Evolutionary conservation across 2,797 vertebrate species (phyloP).

Genomic region (Rhincodon typus): DNA sequence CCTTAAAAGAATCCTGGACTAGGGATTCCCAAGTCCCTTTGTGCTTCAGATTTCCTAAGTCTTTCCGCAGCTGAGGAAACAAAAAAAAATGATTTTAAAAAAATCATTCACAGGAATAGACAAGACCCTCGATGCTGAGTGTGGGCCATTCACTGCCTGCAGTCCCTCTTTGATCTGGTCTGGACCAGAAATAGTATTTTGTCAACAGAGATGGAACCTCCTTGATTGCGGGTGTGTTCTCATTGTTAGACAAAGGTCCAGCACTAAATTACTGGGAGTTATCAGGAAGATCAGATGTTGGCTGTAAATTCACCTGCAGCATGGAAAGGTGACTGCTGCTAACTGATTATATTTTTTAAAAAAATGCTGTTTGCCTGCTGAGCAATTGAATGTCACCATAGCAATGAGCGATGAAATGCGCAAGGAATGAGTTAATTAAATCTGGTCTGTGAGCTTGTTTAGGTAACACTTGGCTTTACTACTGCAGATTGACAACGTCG

Average conservation of each 20-base stretch:
- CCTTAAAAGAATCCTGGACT: no score
- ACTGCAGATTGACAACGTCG: conserved; percentile 66
- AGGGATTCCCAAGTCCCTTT: no score
- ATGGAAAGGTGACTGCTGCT: conserved; percentile 58
- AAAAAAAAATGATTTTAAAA: conserved; percentile 49
- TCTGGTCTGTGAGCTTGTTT: conserved; percentile 73
- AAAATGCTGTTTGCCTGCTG: conserved; percentile 60
- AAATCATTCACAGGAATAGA: conserved; percentile 58
- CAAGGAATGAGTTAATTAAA: conserved; percentile 83
- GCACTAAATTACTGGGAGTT: conserved; percentile 51
- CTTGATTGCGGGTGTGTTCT: conserved; percentile 49
- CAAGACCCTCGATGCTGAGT: conserved; percentile 51
- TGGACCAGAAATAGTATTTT: conserved; percentile 39
- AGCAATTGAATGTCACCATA: conserved; percentile 82
- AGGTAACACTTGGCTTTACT: conserved; percentile 61
- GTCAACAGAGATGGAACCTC: conserved; percentile 44
- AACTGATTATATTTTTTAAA: conserved; percentile 56
- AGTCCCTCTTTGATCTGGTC: conserved; percentile 46
- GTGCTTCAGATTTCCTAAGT: no score
- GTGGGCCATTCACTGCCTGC: conserved; percentile 42
- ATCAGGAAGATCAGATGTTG: conserved; percentile 54
- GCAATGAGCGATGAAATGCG: conserved; percentile 77
- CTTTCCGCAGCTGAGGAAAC: conserved; percentile 45
- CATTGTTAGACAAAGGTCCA: conserved; percentile 41
- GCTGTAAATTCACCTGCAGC: conserved; percentile 58